phyloP scores from a whole-genome alignment of 1,140 invertebrate species.

The Limonius californicus region DNA sequence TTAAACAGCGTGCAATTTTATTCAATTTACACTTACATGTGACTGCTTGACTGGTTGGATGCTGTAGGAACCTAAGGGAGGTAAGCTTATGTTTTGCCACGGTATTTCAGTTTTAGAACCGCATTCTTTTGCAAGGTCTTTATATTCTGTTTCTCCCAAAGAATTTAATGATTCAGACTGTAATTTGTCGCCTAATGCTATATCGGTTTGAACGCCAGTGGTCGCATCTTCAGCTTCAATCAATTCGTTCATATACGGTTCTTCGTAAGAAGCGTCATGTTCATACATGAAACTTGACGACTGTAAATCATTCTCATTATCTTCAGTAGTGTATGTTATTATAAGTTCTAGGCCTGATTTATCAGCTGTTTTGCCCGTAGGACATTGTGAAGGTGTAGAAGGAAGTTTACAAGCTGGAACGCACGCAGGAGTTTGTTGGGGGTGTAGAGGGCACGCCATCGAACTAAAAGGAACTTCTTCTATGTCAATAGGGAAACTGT shows the following conservation, averaged over 20 bases:
- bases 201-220: neutral
- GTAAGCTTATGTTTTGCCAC: conserved; percentile 14
- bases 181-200: neutral
- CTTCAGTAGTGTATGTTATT: too few relatives aligned
- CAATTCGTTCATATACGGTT: neutral
- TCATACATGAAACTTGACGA: neutral
- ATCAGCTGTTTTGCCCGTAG: neutral
- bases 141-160: neutral
- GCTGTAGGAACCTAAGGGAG: neutral
- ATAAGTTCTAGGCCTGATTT: too few relatives aligned
- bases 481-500: too few relatives aligned
- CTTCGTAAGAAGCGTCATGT: neutral
- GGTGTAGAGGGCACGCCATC: neutral
- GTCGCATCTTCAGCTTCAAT: neutral
- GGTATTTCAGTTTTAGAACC: conserved; percentile 13
- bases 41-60: conserved; percentile 2
- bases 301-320: too few relatives aligned
- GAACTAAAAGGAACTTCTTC: too few relatives aligned
- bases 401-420: neutral
- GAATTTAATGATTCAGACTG: neutral
- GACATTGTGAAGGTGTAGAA: neutral
- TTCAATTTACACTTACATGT: neutral
- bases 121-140: neutral
- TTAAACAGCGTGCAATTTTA: neutral
- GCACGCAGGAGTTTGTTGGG: too few relatives aligned